Evolutionary conservation across 2,888 invertebrate species (phyloP).

Genomic region (Cosmopolites sordidus): DNA sequence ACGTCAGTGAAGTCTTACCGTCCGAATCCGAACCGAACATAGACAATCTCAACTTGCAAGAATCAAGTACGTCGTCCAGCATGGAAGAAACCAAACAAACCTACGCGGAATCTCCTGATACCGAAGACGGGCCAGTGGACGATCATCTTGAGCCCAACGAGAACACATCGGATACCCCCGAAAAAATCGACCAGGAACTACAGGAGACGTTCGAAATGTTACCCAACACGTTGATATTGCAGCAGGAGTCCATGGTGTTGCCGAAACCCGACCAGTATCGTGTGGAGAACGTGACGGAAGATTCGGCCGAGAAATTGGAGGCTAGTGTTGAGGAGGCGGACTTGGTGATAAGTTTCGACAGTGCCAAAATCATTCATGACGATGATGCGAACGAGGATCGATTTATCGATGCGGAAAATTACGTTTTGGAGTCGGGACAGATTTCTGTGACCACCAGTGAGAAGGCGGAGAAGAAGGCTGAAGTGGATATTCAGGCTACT

Average conservation of each 20-base stretch:
- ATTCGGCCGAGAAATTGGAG: conserved; percentile 44
- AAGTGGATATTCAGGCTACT: conserved; percentile 45
- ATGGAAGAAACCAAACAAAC: conserved; percentile 14
- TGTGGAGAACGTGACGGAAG: conserved; percentile 21
- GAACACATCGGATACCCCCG: conserved; percentile 5
- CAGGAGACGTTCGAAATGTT: conserved; percentile 38
- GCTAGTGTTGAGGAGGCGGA: conserved; percentile 48
- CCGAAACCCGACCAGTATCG: conserved; percentile 31
- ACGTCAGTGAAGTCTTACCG: conserved; percentile 29
- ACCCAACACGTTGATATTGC: conserved; percentile 46
- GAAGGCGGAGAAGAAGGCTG: conserved; percentile 35
- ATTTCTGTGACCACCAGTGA: conserved; percentile 41
- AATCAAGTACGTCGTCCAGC: conserved; percentile 18
- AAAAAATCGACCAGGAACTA: conserved; percentile 18
- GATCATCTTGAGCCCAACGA: conserved; percentile 2
- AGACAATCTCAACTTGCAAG: conserved; percentile 15
- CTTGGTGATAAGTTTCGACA: conserved; percentile 43
- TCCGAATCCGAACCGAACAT: conserved; percentile 28
- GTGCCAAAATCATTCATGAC: conserved; percentile 40
- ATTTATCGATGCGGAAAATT: conserved; percentile 76
- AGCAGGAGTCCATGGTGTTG: conserved; percentile 43
- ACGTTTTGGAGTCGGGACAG: conserved; percentile 65
- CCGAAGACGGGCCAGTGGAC: conserved; percentile 6
- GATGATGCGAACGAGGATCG: conserved; percentile 60
- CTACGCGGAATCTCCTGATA: conserved; percentile 7